Percentiles rank a stretch among this genome's conserved stretches.
Evolutionary conservation across 2,113 vertebrate species (phyloP).

Genomic region (Larimichthys crocea): DNA sequence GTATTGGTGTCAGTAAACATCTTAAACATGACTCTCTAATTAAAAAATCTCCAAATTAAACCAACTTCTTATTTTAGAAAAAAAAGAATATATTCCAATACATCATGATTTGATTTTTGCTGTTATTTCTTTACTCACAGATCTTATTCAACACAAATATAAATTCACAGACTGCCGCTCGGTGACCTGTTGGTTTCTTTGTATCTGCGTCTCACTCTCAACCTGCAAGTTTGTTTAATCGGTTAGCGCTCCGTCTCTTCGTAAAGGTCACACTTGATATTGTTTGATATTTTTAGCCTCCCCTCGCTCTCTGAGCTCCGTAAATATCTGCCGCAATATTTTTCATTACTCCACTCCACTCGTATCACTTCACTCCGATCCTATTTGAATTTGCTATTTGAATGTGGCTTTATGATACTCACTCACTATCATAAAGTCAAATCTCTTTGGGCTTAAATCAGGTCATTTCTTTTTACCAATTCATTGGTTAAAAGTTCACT

Average conservation of each 20-base stretch:
- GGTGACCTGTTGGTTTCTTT: neutral
- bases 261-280: slow-evolving; percentile 29
- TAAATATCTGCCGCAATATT: neutral
- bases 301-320: neutral
- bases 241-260: neutral
- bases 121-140: neutral
- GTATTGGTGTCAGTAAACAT: neutral
- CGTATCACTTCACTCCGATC: neutral
- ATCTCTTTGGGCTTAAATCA: neutral
- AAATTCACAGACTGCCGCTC: neutral
- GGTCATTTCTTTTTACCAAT: too few species aligned
- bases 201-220: neutral
- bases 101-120: neutral
- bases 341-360: neutral
- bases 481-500: too few species aligned
- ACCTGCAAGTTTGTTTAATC: slow-evolving; percentile 18
- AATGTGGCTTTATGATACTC: neutral
- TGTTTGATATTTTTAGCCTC: slow-evolving; percentile 17
- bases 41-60: neutral
- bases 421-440: neutral
- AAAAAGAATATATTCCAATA: neutral
- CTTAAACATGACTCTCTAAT: neutral
- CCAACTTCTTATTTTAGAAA: neutral
- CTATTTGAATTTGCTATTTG: neutral
- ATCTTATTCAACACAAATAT: neutral